Base-by-base conservation (phyloP, 2,797 vertebrate genomes). In the Myripristis murdjan region DNA sequence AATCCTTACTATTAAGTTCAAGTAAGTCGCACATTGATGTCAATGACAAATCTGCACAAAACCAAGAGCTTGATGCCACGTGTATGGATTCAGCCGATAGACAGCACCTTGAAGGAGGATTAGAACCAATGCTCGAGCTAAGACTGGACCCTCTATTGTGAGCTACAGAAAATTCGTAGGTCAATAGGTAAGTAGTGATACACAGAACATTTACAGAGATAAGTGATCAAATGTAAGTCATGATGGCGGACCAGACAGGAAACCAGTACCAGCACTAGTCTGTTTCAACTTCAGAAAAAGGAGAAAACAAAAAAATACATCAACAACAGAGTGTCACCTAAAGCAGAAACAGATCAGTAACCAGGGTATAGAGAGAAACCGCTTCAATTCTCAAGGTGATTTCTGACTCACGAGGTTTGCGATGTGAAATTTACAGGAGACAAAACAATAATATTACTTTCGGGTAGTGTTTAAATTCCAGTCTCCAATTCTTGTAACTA, bases 81-180 rank as follows among this genome's bases (percentile, higher is more conserved):
- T 46, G 86, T 76, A 9, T 76, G 82, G 88, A 89, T 89, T 91
- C 87, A 86, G 89, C 84, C 82, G 5, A 77, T 53, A 79, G 84
- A 92, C 88, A 92, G 92, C 90, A 92, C 91, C 91, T 79, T 90
- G 70, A 63, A 84, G 82, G 80, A 84, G 89, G 86, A 81, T 77
- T 20, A 65, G 64, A 83, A 82, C 84, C 78, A 55, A 82, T 22
- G 65, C 69, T 77, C 28, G 58, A 79, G 66, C 79, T 61, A 49
- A 74, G 63, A 71, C 77, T 53, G 71, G 76, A 82, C 75, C 75
- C 55, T 57, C 64, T 62, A 76, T 46, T 14, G 47, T 6, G 69
- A 85, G 81, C 73, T 55, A 67, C 80, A 64, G 54, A 35, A 76
- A 62, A 31, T 51, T 14, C 57, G 74, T 20, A 28, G 70, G 75